Evolutionary conservation across 2,888 invertebrate species (phyloP), one percentile per base, ranked within the genome.

Genomic region (Drosophila rellima): DNA sequence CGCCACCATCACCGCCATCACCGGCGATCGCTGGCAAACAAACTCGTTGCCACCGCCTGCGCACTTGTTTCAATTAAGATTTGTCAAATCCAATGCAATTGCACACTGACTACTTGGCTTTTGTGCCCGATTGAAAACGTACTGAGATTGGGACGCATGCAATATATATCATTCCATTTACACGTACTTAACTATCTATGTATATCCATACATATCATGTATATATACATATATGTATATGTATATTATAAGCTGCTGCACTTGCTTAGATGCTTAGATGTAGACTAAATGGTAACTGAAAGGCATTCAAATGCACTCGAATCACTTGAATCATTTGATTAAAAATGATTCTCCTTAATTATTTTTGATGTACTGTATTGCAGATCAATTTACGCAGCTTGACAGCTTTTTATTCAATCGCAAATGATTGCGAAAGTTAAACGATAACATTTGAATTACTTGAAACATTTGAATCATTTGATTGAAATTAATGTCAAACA

Each of bases 41-140:
- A 26, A 45, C 3, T 17, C 17, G 23, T 13, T 13, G 45, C 57
- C 45, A 47, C 40, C 47, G 71, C 65, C 78, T 51, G 37, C 48
- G 80, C 82, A 81, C 85, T 88, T 89, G 82, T 84, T 88, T 85
- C 90, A 85, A 85, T 85, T 85, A 85, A 85, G 85, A 90, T 85
- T 88, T 82, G 83, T 80, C 90, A 86, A 88, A 89, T 88, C 89
- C 83, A 83, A 78, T 88, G 66, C 88, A 88, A 85, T 84, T 66
- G 67, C 20, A 52, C 67, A 55, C 52, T 17, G 48, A 26, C 52
- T 54, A 54, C 42, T 59, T 59, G 74, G 26, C 55, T 52, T 52
- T 68, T 74, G 74, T 74, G 74, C 74, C 48, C 74, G 74, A 75
- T 75, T 78, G 79, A 78, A 74, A 55, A 61, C 59, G 69, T 68